Evolutionary conservation across 2,797 vertebrate species (phyloP), one percentile per base, ranked within the genome.

Genomic region (Myotis daubentonii): DNA sequence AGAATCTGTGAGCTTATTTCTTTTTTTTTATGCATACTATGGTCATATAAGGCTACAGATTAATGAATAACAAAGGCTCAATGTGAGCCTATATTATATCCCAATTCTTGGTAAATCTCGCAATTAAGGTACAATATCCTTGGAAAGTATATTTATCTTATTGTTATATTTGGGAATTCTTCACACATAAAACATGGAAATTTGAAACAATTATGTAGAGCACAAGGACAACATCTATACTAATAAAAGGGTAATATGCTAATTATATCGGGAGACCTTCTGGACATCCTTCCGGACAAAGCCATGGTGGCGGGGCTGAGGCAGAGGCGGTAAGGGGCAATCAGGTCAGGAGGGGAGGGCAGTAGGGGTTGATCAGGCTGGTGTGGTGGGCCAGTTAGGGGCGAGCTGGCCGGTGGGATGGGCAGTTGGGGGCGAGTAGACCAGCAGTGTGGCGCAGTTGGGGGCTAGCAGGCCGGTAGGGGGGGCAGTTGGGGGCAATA

Each of bases 1-100:
- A 80, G 53, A 90, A 88, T 80, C 68, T 80, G 44, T 90, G n/a
- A 19, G n/a, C 47, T 68, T 75, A 33, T 84, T 94, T 83, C 25
- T 44, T 47, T 47, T 47, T 47, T 47, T 47, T 47, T 47, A 47
- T 47, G 44, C 9, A 38, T 76, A 72, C 17, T 75, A 1, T 66
- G 80, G 19, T 23, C 66, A 30, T 65, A n/a, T 60, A 87, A 65
- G 4, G 22, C 17, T 38, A 94, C 4, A 94, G 16, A 71, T 92
- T 85, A 38, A 90, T 55, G 90, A 79, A 94, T 47, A 68, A 38
- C 41, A 87, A 68, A 92, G 5, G 6, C 12, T 82, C 71, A 71
- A 47, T 0, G n/a, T 80, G 9, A 75, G 3, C 78, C 30, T 60
- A 65, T 79, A 57, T 8, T 7, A 13, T n/a, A 87, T 82, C 11